These are phyloP conservation scores for Erpetoichthys calabaricus DNA, from an alignment of 2,797 vertebrate genomes.

Conservation along the genomic window DNA sequence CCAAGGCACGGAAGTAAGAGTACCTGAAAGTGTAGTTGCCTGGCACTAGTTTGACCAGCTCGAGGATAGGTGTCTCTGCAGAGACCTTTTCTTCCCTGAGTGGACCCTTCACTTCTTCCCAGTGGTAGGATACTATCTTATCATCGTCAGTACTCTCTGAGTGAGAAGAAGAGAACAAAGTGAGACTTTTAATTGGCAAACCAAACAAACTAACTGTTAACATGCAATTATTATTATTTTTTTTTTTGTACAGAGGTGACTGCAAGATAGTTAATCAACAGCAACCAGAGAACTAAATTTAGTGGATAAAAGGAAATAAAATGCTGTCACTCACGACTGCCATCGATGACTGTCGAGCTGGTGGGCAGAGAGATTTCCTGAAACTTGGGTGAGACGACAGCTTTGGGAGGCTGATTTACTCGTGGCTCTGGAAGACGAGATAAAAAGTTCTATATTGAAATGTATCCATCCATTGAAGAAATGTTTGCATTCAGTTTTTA, in stretches of 20 bases:
- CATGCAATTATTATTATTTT: no score
- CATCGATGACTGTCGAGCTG: slow-evolving; percentile 90
- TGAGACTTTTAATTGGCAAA: no score
- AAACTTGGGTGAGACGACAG: slow-evolving; percentile 80
- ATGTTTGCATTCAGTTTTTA: not conserved
- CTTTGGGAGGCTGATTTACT: slow-evolving; percentile 81
- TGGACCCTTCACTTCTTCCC: slow-evolving; percentile 93
- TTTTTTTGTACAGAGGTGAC: no score
- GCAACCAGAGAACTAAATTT: no score
- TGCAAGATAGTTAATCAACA: no score
- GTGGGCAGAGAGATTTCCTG: slow-evolving; percentile 91
- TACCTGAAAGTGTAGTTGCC: slow-evolving; percentile 96
- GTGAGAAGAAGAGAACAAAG: not conserved
- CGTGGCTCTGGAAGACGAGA: slow-evolving; percentile 61
- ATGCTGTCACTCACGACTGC: slow-evolving; percentile 71
- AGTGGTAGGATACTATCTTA: slow-evolving; percentile 77
- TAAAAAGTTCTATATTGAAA: not conserved
- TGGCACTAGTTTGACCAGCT: slow-evolving; percentile 73
- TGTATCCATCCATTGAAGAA: not conserved
- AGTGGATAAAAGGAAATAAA: no score
- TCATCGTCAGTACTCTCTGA: slow-evolving; percentile 93
- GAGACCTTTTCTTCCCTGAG: slow-evolving; percentile 85
- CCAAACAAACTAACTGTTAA: no score
- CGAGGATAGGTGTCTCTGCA: slow-evolving; percentile 68
- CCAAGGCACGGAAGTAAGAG: slow-evolving; percentile 8